phyloP scores from a whole-genome alignment of 2,797 vertebrate genomes.

The Clarias laeviceps region DNA sequence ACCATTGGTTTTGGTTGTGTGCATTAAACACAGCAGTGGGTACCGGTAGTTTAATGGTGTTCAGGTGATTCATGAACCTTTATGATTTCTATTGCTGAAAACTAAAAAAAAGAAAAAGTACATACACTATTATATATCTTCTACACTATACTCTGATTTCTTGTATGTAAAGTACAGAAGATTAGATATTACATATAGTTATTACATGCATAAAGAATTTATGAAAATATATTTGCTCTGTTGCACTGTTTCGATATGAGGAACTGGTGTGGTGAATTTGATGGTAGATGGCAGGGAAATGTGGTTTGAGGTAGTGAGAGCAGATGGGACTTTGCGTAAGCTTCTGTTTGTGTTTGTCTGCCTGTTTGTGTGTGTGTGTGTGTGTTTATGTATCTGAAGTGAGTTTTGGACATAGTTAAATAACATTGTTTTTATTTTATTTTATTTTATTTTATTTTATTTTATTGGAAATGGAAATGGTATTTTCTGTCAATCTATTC shows the following conservation, averaged over 20 bases:
- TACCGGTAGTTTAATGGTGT: neutral
- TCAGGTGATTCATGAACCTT: neutral
- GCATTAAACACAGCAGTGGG: neutral
- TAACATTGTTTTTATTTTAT: neutral
- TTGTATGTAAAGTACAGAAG: neutral
- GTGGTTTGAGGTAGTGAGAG: constrained; percentile 53
- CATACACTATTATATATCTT: neutral
- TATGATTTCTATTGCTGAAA: neutral
- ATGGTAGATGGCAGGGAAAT: constrained; percentile 38
- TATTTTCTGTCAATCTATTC: neutral
- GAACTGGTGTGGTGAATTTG: neutral
- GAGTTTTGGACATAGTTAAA: neutral
- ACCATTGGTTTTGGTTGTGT: neutral
- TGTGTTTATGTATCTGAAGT: neutral
- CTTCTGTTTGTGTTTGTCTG: constrained; percentile 36
- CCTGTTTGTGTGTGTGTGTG: constrained; percentile 21
- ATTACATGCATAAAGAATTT: neutral
- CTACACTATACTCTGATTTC: neutral
- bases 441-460: too few species aligned
- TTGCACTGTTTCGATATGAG: neutral
- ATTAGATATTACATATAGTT: too few species aligned
- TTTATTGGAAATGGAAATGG: neutral
- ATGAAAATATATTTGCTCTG: neutral
- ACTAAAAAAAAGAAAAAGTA: neutral
- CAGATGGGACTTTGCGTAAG: constrained; percentile 58